These are phyloP conservation scores for Zoanthus sansibaricus DNA, from an alignment of 92 coral and sea anemone species.

Conservation along the genomic window DNA sequence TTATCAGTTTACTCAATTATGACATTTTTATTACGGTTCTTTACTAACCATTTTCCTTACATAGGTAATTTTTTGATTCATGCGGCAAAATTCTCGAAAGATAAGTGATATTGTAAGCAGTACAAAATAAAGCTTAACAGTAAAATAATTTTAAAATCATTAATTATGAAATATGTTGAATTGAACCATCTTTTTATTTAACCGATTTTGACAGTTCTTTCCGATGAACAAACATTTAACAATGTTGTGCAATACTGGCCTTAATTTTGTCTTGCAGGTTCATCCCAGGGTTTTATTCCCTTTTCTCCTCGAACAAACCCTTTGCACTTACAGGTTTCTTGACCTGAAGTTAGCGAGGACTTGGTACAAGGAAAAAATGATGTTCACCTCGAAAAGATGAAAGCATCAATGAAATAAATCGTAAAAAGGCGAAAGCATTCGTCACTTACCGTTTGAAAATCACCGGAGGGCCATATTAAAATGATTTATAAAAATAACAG, in stretches of 20 bases:
- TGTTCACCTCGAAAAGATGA: neutral
- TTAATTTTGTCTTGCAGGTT: neutral
- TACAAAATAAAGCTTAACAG: too few species aligned
- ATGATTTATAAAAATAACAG: too few species aligned
- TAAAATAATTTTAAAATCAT: too few species aligned
- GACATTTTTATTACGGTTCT: too few species aligned
- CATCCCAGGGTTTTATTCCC: neutral
- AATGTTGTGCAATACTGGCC: neutral
- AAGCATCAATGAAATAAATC: neutral
- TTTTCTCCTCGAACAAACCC: neutral
- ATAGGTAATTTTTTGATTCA: too few species aligned
- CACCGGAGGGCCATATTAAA: neutral
- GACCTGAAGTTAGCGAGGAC: neutral
- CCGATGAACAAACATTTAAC: neutral
- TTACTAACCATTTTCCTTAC: too few species aligned
- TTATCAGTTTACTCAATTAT: too few species aligned
- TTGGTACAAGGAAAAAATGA: neutral
- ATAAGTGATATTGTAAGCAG: too few species aligned
- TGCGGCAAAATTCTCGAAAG: too few species aligned
- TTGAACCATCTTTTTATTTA: too few species aligned
- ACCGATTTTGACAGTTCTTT: too few species aligned
- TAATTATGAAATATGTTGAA: too few species aligned
- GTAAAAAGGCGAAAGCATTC: neutral
- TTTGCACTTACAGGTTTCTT: neutral
- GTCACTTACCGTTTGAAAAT: neutral